Evolutionary conservation across 2,113 vertebrate genomes (phyloP).

Genomic region (Rhombomys opimus): DNA sequence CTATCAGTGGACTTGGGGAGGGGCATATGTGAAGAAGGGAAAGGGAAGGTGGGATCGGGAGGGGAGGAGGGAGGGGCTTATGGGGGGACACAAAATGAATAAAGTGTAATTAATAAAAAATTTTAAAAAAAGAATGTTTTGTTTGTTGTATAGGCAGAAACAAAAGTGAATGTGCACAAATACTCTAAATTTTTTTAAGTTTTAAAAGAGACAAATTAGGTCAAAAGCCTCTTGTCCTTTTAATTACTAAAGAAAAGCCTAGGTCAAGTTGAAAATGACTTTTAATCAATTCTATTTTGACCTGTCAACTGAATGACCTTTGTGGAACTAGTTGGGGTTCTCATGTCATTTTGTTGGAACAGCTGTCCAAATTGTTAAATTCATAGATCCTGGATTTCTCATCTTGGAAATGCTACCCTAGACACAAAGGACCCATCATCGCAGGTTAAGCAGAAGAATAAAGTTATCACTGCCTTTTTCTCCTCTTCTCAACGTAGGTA

Average conservation of each 20-base stretch:
- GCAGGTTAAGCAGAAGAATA: conserved; percentile 46
- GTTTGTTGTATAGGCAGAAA: not conserved
- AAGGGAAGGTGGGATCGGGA: too few relatives aligned
- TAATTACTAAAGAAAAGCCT: conserved; percentile 63
- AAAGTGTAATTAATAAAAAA: too few relatives aligned
- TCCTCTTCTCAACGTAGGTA: not conserved
- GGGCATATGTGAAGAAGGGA: too few relatives aligned
- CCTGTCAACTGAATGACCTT: conserved; percentile 68
- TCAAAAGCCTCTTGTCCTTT: conserved; percentile 62
- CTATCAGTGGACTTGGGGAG: too few relatives aligned
- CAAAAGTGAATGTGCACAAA: conserved; percentile 25
- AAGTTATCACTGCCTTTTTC: not conserved
- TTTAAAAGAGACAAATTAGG: conserved; percentile 50
- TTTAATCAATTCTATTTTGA: conserved; percentile 66
- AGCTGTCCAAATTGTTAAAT: conserved; percentile 57
- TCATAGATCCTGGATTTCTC: conserved; percentile 41
- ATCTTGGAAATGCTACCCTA: conserved; percentile 37
- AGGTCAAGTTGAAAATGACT: conserved; percentile 64
- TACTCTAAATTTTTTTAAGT: conserved; percentile 34
- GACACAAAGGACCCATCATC: conserved; percentile 31
- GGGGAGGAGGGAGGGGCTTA: too few relatives aligned
- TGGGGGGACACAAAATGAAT: too few relatives aligned
- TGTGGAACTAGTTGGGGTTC: conserved; percentile 55
- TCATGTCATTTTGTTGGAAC: conserved; percentile 61
- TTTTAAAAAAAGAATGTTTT: too few relatives aligned